Base-by-base conservation (phyloP, 2,113 vertebrate genomes). In the Hyla sarda region DNA sequence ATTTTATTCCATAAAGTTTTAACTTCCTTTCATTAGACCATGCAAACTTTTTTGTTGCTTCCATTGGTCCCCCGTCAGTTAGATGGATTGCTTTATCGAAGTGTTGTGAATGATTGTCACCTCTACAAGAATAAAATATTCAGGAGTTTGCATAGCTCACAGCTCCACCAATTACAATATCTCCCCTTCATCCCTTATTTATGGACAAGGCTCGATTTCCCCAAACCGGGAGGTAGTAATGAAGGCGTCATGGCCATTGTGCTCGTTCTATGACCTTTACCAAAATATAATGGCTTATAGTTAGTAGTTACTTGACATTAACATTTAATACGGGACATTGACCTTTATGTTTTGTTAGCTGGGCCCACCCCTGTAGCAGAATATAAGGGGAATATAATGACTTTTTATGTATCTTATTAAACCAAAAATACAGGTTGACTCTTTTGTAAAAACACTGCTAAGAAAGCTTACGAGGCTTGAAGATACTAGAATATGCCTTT, bases 31-130 rank as follows among this genome's bases (percentile, higher is more conserved):
- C 17, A 37, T 30, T 69, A 69, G 47, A 10, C 47, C 50, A 82
- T 30, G 56, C 47, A 82, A 82, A 82, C 45, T 82, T 69, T n/a
- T 69, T 2, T 21, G 37, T 30, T 71, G 62, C 47, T 69, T 71
- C 65, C 67, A 30, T 82, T 60, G 48, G 25, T 25, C 25, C 47
- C n/a, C 81, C 48, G 30, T 52, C 81, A 71, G 0, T 28, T 30
- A 71, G 81, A 82, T 71, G 32, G 81, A 82, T 82, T 82, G 45
- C 62, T 82, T 48, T 52, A 21, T 45, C 21, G 65, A 23, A 71
- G 28, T 82, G 45, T 50, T 82, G 65, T 11, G 50, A 82, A 82
- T 71, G 81, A 82, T 28, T 81, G 78, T 65, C 78, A 71, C 32
- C 47, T 50, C 25, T 37, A 23, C 52, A 45, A 82, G 28, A 52